Conservation (phyloP, 2,797 vertebrate species). For the Lagocephalus sceleratus region DNA sequence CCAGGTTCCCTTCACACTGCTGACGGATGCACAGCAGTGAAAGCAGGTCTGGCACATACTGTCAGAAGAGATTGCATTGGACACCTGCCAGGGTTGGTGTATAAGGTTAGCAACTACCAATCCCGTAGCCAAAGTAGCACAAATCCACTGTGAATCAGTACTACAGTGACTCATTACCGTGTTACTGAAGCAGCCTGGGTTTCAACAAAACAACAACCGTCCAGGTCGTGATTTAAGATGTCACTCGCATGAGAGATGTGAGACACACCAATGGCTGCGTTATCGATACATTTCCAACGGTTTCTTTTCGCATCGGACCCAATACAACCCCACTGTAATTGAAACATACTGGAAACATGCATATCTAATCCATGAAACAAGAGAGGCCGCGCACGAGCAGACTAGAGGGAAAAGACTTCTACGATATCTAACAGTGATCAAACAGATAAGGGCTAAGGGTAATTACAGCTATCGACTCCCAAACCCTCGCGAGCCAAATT, state of each 20-base stretch:
- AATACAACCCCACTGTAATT: background rate
- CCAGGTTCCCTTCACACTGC: too few relatives aligned
- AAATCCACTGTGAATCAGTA: slow-evolving; percentile 21
- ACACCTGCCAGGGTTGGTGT: slow-evolving; percentile 40
- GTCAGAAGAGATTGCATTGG: slow-evolving; percentile 35
- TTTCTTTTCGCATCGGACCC: background rate
- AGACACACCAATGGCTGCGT: too few relatives aligned
- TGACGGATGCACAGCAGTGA: slow-evolving; percentile 10
- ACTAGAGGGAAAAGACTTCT: background rate
- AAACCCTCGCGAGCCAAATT: background rate
- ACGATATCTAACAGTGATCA: slow-evolving; percentile 14
- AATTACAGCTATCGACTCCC: slow-evolving; percentile 13
- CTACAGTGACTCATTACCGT: slow-evolving; percentile 16
- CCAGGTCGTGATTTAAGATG: too few relatives aligned
- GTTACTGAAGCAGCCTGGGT: slow-evolving; percentile 1
- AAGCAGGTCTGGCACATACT: slow-evolving; percentile 23
- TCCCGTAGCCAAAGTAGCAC: slow-evolving; percentile 25
- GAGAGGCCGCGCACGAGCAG: background rate
- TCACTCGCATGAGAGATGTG: too few relatives aligned
- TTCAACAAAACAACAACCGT: too few relatives aligned
- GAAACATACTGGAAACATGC: background rate
- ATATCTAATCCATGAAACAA: background rate
- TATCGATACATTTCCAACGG: too few relatives aligned
- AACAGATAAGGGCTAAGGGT: slow-evolving; percentile 4
- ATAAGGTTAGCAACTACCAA: slow-evolving; percentile 42